phyloP scores from a whole-genome alignment of 2,113 vertebrate genomes.

The Tamias sibiricus region DNA sequence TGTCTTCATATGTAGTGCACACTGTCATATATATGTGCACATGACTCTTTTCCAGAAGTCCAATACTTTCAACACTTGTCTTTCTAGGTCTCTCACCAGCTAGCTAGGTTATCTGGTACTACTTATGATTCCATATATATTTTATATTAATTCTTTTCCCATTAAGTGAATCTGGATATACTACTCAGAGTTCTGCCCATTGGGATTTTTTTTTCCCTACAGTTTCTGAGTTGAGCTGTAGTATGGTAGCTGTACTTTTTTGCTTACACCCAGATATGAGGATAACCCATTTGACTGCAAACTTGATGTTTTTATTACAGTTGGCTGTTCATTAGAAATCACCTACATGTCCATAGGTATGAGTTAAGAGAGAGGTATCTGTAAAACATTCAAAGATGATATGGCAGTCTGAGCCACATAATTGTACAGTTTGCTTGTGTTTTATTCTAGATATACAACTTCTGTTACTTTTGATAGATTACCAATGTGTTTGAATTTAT shows the following conservation, averaged over 20 bases:
- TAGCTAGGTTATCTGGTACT: not conserved
- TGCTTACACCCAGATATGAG: not conserved
- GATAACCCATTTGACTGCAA: not conserved
- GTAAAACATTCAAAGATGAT: not conserved
- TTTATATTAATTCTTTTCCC: not conserved
- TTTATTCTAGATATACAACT: no score
- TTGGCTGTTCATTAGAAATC: not conserved
- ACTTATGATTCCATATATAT: no score
- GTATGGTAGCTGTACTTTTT: not conserved
- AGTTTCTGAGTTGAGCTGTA: not conserved
- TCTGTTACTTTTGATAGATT: not conserved
- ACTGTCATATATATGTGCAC: no score
- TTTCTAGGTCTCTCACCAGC: not conserved
- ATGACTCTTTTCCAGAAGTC: not conserved
- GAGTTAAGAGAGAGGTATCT: not conserved
- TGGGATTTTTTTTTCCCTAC: not conserved
- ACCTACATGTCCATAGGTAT: no score
- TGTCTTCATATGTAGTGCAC: not conserved
- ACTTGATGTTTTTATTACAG: not conserved
- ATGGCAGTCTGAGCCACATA: not conserved
- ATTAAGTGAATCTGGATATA: not conserved
- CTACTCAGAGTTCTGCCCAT: not conserved
- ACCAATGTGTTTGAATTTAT: not conserved
- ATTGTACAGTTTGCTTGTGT: not conserved
- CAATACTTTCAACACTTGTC: not conserved